Evolutionary conservation across 2,888 invertebrate species (phyloP).

Genomic region (Lepidocyrtinus sp.): DNA sequence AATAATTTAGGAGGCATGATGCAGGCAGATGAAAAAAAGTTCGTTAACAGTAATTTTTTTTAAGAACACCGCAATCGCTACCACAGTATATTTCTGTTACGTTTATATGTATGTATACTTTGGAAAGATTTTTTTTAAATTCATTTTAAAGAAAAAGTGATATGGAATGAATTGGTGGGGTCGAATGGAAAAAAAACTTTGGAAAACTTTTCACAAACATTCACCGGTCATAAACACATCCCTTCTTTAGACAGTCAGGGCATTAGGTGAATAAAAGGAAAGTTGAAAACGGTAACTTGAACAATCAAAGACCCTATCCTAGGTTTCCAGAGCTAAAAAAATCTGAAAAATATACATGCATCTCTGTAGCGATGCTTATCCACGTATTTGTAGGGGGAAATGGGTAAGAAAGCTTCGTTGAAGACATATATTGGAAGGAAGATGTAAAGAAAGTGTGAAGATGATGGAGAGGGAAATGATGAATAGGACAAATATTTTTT

Average conservation of each 20-base stretch:
- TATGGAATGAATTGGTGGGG: neutral
- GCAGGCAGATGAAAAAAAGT: neutral
- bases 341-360: neutral
- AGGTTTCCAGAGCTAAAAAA: neutral
- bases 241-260: constrained; percentile 37
- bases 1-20: neutral
- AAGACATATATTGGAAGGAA: neutral
- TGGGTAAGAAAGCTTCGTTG: neutral
- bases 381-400: neutral
- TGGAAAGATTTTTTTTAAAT: too few species aligned
- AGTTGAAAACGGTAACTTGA: too few species aligned
- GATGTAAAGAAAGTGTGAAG: constrained; percentile 15
- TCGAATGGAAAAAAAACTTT: constrained; percentile 22
- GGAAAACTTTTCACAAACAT: constrained; percentile 31
- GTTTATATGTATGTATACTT: too few species aligned
- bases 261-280: neutral
- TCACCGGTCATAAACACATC: constrained; percentile 54
- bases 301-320: neutral
- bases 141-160: neutral
- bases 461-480: constrained; percentile 2
- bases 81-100: too few species aligned
- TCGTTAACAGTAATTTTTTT: too few species aligned
- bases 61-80: too few species aligned
- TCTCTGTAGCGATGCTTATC: neutral
- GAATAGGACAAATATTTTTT: neutral